These are phyloP conservation scores for Labroides dimidiatus DNA, from an alignment of 2,797 vertebrate species.

Conservation along the genomic window DNA sequence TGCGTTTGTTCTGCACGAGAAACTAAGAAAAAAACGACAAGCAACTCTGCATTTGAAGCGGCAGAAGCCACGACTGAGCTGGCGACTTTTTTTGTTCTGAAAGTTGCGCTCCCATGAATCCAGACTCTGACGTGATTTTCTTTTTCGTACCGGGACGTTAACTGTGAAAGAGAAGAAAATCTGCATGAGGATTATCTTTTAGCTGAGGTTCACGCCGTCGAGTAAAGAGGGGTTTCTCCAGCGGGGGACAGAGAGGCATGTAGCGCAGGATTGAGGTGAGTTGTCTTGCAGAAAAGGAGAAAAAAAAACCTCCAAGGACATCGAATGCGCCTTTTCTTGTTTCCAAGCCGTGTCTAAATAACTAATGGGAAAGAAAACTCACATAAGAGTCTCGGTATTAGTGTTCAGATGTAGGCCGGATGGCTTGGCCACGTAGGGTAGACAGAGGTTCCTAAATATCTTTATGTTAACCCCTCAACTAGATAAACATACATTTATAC, in stretches of 20 bases:
- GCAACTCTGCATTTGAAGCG: constrained; percentile 1
- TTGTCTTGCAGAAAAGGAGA: constrained; percentile 8
- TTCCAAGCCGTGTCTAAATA: neutral
- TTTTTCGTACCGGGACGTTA: constrained; percentile 22
- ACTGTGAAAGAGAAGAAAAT: neutral
- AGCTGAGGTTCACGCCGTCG: constrained; percentile 44
- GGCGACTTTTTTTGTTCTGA: constrained; percentile 25
- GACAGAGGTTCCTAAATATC: constrained; percentile 61
- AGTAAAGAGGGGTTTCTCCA: constrained; percentile 45
- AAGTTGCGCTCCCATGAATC: constrained; percentile 32
- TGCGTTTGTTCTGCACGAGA: neutral
- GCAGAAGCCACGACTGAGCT: neutral
- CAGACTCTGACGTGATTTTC: constrained; percentile 8
- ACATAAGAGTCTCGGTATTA: constrained; percentile 4
- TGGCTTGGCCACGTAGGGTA: constrained; percentile 65
- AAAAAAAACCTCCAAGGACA: neutral
- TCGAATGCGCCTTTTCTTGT: neutral
- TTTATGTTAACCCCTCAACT: constrained; percentile 26
- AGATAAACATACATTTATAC: constrained; percentile 45
- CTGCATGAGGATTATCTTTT: constrained; percentile 50
- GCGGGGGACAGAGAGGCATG: constrained; percentile 65
- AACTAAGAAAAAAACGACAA: neutral
- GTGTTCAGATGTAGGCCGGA: constrained; percentile 56
- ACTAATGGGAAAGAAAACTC: neutral
- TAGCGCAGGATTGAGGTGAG: constrained; percentile 73